These are phyloP conservation scores for Ginglymostoma cirratum DNA, from an alignment of 2,113 vertebrate genomes.

Conservation along the genomic window DNA sequence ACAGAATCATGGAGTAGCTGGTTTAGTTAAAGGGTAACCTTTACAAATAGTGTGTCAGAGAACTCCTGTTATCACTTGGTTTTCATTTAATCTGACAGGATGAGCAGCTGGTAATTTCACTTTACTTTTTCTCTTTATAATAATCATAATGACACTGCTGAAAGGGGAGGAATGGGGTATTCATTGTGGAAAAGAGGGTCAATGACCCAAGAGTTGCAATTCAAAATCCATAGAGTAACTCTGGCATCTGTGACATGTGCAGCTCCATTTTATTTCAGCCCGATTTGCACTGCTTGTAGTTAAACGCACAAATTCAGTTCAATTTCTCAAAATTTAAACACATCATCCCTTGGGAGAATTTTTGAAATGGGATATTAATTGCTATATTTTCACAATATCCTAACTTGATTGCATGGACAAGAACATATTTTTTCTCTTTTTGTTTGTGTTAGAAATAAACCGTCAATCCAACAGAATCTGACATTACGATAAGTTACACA, in stretches of 20 bases:
- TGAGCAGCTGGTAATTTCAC: constrained; percentile 38
- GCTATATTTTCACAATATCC: not conserved
- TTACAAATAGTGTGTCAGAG: constrained; percentile 12
- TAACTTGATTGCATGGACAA: not conserved
- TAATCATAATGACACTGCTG: constrained; percentile 32
- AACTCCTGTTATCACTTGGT: not conserved
- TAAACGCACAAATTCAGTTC: constrained; percentile 22
- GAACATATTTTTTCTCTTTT: not conserved
- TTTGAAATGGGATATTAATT: constrained; percentile 33
- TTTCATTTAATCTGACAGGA: constrained; percentile 35
- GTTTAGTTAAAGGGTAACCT: constrained; percentile 29
- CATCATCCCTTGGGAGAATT: not conserved
- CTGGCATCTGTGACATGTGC: not conserved
- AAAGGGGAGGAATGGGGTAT: not conserved
- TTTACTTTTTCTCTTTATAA: constrained; percentile 26
- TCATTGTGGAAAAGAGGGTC: constrained; percentile 24
- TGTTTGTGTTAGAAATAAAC: not conserved
- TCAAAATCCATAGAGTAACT: constrained; percentile 22
- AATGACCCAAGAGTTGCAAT: constrained; percentile 29
- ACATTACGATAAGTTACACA: not conserved
- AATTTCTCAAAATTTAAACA: not conserved
- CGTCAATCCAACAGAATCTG: not conserved
- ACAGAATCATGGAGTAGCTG: not conserved
- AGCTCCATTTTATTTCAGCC: constrained; percentile 30
- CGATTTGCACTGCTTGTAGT: not conserved